phyloP scores from a whole-genome alignment of 2,888 invertebrate species.

The Fissipunctia ypsillon region DNA sequence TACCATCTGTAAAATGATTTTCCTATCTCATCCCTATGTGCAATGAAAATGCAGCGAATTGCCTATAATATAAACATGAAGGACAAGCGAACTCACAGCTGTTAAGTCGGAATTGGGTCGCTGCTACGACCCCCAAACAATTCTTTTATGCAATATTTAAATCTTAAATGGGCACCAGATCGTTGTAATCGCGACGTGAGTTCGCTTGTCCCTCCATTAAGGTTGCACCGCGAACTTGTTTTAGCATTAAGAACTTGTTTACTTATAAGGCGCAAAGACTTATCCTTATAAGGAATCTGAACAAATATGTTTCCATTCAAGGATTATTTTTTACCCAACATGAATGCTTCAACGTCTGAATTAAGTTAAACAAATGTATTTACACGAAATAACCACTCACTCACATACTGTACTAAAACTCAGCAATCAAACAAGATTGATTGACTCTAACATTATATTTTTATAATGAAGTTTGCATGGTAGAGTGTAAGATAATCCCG shows the following conservation, averaged over 20 bases:
- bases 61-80: slow-evolving; percentile 63
- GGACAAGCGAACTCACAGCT: slow-evolving; percentile 71
- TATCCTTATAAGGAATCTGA: slow-evolving; percentile 80
- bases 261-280: slow-evolving; percentile 85
- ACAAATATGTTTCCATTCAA: slow-evolving; percentile 85
- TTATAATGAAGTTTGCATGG: slow-evolving; percentile 11
- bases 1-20: slow-evolving; percentile 30
- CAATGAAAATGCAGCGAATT: slow-evolving; percentile 74
- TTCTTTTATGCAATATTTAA: slow-evolving; percentile 74
- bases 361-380: slow-evolving; percentile 71
- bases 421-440: slow-evolving; percentile 14
- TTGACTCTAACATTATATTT: slow-evolving; percentile 15
- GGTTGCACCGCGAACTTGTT: slow-evolving; percentile 85
- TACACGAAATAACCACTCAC: slow-evolving; percentile 37
- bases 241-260: slow-evolving; percentile 85
- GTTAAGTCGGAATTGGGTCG: slow-evolving; percentile 48
- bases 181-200: slow-evolving; percentile 71
- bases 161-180: slow-evolving; percentile 73
- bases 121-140: slow-evolving; percentile 68
- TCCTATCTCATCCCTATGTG: slow-evolving; percentile 32
- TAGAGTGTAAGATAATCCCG: slow-evolving; percentile 18
- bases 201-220: slow-evolving; percentile 80
- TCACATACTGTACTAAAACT: slow-evolving; percentile 21
- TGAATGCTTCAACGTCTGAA: slow-evolving; percentile 66
- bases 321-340: slow-evolving; percentile 80